A percentile compares a stretch with the other conserved stretches of the same genome.
phyloP scores from a whole-genome alignment of 1,140 invertebrate species.

The Batillaria attramentaria region DNA sequence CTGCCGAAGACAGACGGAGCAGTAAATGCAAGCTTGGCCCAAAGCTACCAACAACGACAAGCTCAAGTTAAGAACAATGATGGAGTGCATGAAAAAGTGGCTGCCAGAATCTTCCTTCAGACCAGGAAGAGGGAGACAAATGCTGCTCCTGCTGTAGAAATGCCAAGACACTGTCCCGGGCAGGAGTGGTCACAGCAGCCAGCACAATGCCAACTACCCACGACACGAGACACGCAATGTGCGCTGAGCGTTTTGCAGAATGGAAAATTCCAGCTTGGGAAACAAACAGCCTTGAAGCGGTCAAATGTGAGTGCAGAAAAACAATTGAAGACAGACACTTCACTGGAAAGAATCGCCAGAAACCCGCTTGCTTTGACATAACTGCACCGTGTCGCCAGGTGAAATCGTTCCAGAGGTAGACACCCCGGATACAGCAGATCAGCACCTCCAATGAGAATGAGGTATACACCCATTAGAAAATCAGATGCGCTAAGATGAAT shows the following conservation, averaged over 20 bases:
- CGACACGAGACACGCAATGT: not conserved
- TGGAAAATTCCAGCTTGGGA: constrained; percentile 29
- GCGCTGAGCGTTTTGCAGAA: not conserved
- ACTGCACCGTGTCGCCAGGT: constrained; percentile 40
- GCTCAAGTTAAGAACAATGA: not conserved
- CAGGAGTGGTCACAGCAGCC: not conserved
- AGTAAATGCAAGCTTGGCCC: not conserved
- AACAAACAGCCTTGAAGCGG: constrained; percentile 48
- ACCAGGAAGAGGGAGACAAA: not conserved
- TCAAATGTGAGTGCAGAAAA: constrained; percentile 54
- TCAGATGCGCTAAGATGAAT: constrained; percentile 55
- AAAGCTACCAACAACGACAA: not conserved
- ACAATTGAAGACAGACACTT: constrained; percentile 49
- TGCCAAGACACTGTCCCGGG: not conserved
- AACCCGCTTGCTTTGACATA: constrained; percentile 57
- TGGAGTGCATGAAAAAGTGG: not conserved
- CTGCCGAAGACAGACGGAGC: not conserved
- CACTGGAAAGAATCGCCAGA: constrained; percentile 50
- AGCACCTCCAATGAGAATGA: constrained; percentile 52
- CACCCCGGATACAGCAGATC: constrained; percentile 49
- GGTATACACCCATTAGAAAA: constrained; percentile 60
- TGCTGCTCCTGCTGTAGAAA: no score
- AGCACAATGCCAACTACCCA: not conserved
- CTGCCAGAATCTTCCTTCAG: not conserved
- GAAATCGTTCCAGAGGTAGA: constrained; percentile 45